phyloP scores from a whole-genome alignment of 2,797 vertebrate species.

The Enteromius unitaeniatus region DNA sequence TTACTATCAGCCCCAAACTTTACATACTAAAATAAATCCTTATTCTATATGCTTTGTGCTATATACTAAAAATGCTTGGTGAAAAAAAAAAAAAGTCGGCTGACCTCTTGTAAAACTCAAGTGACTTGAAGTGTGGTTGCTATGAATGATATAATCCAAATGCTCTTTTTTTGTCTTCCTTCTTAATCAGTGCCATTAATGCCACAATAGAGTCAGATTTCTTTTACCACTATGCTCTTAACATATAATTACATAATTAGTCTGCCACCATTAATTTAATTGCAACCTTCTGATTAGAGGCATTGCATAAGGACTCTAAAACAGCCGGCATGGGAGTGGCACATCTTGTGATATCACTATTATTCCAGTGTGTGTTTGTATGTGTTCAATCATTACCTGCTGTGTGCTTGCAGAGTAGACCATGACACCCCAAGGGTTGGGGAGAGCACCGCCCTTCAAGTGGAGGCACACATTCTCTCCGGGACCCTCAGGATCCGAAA shows the following conservation, averaged over 20 bases:
- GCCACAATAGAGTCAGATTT: conserved; percentile 33
- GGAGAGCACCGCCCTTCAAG: conserved; percentile 80
- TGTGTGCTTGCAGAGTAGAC: conserved; percentile 78
- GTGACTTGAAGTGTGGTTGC: neutral
- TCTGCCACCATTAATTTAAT: conserved; percentile 53
- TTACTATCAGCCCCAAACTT: neutral
- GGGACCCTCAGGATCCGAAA: conserved; percentile 55
- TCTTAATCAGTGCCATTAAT: conserved; percentile 34
- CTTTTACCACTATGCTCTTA: conserved; percentile 31
- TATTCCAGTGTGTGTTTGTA: conserved; percentile 35
- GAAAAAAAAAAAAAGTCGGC: neutral
- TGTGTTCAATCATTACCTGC: conserved; percentile 44
- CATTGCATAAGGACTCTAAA: conserved; percentile 34
- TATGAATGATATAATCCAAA: neutral
- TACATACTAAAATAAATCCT: neutral
- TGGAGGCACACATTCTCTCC: conserved; percentile 76
- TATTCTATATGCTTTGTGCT: neutral
- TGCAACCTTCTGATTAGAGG: conserved; percentile 27
- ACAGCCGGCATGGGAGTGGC: conserved; percentile 20
- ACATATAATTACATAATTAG: conserved; percentile 58
- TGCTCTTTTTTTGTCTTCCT: neutral
- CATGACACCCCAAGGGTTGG: conserved; percentile 81
- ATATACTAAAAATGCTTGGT: neutral
- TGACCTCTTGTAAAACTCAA: neutral
- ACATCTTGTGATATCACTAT: conserved; percentile 2